Evolutionary conservation across 92 coral and sea anemone species (phyloP), one percentile per base, ranked within the genome.

Genomic region (Plumapathes pennacea): DNA sequence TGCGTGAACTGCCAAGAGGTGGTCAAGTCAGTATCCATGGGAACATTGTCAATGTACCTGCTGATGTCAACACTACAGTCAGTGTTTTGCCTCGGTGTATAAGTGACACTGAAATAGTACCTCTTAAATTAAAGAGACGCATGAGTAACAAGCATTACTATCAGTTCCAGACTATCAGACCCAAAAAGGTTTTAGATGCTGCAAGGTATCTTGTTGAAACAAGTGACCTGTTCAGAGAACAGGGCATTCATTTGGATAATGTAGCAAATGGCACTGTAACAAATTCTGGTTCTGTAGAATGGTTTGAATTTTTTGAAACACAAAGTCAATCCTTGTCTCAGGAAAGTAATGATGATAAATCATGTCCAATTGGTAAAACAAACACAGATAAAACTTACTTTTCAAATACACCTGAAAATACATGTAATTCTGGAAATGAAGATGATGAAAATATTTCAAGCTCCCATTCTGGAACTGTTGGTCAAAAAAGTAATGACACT

Each of bases 1-100:
- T 71, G 1, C 72, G 78, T 45, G 83, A 76, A 67, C 63, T 76
- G 10, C 77, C 84, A 19, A 67, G 84, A 39, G 84, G 84, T 46
- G 70, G 77, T 27, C 84, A 76, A 41, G 30, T 76, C 11, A 45
- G 28, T 25, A 66, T 76, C 21, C 77, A 67, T 66, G 83, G 83
- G 4, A 76, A 67, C 41, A 50, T 76, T 4, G 83, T 76, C 0
- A 76, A 69, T 60, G 64, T 77, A 11, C 84, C 84, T 17, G 20
- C 57, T 59, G 65, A 77, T 50, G 77, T 77, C 20, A 69, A 51
- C 46, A 58, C 81, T 58, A 77, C 78, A 26, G 84, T 77, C 14
- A 36, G 44, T 23, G 5, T 20, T n/a, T 51, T 77, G 8, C 84
- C 84, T 2, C 32, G 84, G 32, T 42, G 62, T 4, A 39, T 67